Base-by-base conservation (phyloP, 2,797 vertebrate species). In the Vespertilio murinus region DNA sequence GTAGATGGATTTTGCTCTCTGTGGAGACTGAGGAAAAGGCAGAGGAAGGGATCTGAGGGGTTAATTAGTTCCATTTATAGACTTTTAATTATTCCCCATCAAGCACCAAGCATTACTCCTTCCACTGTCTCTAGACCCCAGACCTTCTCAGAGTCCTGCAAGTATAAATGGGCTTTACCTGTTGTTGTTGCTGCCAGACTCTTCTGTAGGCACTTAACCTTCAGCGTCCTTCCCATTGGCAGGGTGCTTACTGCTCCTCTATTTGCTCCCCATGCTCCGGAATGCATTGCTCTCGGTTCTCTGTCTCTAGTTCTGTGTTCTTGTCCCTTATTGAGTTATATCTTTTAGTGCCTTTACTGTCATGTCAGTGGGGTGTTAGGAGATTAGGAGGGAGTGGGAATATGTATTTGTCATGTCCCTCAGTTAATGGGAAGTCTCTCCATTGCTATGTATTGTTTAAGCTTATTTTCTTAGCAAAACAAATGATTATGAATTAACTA, bases 391-490 rank as follows among this genome's bases (percentile, higher is more conserved):
- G 30, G 12, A 80, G 22, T 92, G 38, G 74, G 64, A 88, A 80
- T 73, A n/a, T 22, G 2, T n/a, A 9, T 52, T 20, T 17, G 20
- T 78, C 35, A 18, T 89, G 17, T 64, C 38, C 42, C 17, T 45
- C 78, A 9, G 40, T 64, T 88, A 81, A 59, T 56, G 11, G n/a
- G 25, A 84, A 90, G n/a, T 56, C 79, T 78, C 6, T 30, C 54
- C 88, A 97, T 96, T 93, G 95, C 81, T 94, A 47, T 61, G 8
- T 65, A 22, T 40, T 16, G 3, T 77, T 67, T 73, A 94, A 91
- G 28, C n/a, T 81, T 73, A 20, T 69, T 92, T 97, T 97, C 78
- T 95, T 96, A 90, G 88, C 93, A 90, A 94, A 54, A 96, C 90
- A 88, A 83, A 93, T 95, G 94, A 97, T 38, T 92, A 61, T 89